Evolutionary conservation across 2,888 invertebrate genomes (phyloP).

Genomic region (Branchellion lobata): DNA sequence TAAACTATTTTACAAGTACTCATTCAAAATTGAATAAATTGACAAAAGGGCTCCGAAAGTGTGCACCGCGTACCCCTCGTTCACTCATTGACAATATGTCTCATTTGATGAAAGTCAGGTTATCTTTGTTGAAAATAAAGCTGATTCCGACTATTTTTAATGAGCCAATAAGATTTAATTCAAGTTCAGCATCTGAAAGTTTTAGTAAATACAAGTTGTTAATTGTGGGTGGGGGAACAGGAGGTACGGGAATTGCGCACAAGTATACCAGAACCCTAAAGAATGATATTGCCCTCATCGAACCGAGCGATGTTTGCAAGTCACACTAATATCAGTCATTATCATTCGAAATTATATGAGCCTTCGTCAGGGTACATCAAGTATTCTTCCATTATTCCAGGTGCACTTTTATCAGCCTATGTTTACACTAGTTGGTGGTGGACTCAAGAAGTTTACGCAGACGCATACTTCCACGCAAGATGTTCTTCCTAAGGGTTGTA

Average conservation of each 20-base stretch:
- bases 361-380: too few relatives aligned
- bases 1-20: too few relatives aligned
- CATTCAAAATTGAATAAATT: too few relatives aligned
- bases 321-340: too few relatives aligned
- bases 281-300: slow-evolving; percentile 79
- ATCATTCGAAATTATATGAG: too few relatives aligned
- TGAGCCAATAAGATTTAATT: neutral
- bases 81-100: too few relatives aligned
- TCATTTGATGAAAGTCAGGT: too few relatives aligned
- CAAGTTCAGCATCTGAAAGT: neutral
- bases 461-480: slow-evolving; percentile 69
- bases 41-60: too few relatives aligned
- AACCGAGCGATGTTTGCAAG: slow-evolving; percentile 71
- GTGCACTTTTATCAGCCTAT: slow-evolving; percentile 91
- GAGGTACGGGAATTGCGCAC: slow-evolving; percentile 84
- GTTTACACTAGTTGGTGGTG: slow-evolving; percentile 90
- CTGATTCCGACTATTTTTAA: too few relatives aligned
- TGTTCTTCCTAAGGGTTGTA: slow-evolving; percentile 73
- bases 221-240: slow-evolving; percentile 90
- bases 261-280: slow-evolving; percentile 76
- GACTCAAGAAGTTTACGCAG: slow-evolving; percentile 72
- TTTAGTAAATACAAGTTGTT: slow-evolving; percentile 70
- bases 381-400: too few relatives aligned
- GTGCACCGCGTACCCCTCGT: too few relatives aligned
- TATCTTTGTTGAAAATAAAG: too few relatives aligned